These are phyloP conservation scores for Brachypodius melanocephalos DNA, from an alignment of 2,113 vertebrate species.

Conservation along the genomic window DNA sequence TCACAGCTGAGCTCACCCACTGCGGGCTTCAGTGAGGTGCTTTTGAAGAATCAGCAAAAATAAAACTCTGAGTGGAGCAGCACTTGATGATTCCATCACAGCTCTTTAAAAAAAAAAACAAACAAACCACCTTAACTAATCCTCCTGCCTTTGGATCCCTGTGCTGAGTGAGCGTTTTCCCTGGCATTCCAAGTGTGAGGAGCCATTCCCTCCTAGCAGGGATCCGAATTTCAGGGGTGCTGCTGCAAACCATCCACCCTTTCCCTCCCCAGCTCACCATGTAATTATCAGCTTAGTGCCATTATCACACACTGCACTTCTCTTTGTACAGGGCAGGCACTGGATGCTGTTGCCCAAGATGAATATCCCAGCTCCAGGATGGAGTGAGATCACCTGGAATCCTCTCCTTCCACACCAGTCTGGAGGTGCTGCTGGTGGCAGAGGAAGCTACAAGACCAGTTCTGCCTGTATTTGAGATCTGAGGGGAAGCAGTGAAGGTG, in stretches of 20 bases:
- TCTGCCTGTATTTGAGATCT: not conserved
- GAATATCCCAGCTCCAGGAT: not conserved
- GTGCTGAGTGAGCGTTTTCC: slow-evolving; percentile 25
- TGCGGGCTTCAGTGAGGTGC: not conserved
- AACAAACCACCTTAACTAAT: not conserved
- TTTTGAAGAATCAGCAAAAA: not conserved
- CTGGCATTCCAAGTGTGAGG: not conserved
- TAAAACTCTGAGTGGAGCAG: not conserved
- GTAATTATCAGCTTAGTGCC: slow-evolving; percentile 46
- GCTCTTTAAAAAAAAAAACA: not conserved
- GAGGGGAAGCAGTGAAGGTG: not conserved
- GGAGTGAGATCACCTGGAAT: not conserved
- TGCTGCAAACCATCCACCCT: slow-evolving; percentile 36
- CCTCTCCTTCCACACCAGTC: not conserved
- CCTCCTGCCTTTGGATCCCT: not conserved
- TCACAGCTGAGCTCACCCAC: not conserved
- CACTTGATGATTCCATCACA: not conserved
- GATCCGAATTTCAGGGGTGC: not conserved
- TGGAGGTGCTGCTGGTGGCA: not conserved
- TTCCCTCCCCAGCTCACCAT: not conserved
- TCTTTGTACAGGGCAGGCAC: not conserved
- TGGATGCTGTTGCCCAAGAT: not conserved
- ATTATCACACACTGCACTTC: not conserved
- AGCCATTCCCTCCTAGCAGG: not conserved
- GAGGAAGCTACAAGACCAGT: not conserved